Evolutionary conservation across 2,888 invertebrate genomes (phyloP).

Genomic region (Drosophila sordidapex): DNA sequence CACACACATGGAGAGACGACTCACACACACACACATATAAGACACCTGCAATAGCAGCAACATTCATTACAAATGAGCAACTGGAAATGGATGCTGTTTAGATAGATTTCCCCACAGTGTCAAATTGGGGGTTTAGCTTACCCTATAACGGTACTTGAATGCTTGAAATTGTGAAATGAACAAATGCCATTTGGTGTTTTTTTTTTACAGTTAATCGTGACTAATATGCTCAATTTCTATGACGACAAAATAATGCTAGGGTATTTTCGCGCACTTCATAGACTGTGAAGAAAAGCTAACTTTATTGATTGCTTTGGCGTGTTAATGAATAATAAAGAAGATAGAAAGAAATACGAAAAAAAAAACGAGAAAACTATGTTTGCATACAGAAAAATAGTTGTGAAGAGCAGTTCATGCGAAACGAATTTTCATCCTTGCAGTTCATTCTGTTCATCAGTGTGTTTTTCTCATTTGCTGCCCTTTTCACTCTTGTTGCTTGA

Average conservation of each 20-base stretch:
- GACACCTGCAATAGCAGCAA: conserved; percentile 46
- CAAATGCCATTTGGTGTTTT: conserved; percentile 13
- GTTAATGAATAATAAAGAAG: conserved; percentile 14
- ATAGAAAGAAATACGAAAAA: conserved; percentile 6
- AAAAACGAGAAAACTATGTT: conserved; percentile 20
- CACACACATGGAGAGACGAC: conserved; percentile 1
- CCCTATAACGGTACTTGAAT: conserved; percentile 14
- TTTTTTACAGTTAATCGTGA: conserved; percentile 10
- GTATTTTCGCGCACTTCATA: conserved; percentile 14
- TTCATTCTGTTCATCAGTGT: conserved; percentile 9
- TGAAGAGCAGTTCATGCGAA: conserved; percentile 9
- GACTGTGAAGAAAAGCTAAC: background rate
- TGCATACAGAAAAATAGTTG: conserved; percentile 10
- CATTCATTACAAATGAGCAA: conserved; percentile 17
- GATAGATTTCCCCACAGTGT: conserved; percentile 74
- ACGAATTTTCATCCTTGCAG: conserved; percentile 14
- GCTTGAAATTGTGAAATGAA: conserved; percentile 4
- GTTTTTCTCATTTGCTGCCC: conserved; percentile 5
- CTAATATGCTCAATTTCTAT: background rate
- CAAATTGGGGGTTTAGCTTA: conserved; percentile 12
- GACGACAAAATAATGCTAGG: background rate
- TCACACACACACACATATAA: conserved; percentile 3
- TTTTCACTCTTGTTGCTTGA: conserved; percentile 41
- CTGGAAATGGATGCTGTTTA: conserved; percentile 53
- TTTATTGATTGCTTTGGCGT: conserved; percentile 34